Base-by-base conservation (phyloP, 2,113 vertebrate genomes). In the Accipiter cooperii region DNA sequence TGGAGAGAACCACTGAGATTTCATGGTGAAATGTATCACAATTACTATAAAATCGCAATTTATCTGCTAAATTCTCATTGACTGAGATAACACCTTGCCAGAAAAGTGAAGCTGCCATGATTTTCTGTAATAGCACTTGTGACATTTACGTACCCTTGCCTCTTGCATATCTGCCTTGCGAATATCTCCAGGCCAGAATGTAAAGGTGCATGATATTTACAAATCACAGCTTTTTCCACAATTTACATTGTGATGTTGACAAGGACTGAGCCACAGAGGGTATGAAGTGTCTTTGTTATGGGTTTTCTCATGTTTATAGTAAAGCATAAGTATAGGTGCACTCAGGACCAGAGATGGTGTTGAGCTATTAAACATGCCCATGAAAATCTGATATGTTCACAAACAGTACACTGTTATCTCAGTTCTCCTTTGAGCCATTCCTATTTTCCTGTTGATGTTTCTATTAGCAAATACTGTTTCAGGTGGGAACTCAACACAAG, bases 31-130 rank as follows among this genome's bases (percentile, higher is more conserved):
- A 93, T 80, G 70, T 87, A 91, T 89, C 63, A 93, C 83, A 93
- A 58, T 93, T 93, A 87, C 84, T 96, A 89, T 87, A 93, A 95
- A 95, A 96, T 94, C 2, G 1, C 71, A 92, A 55, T 93, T 96
- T 96, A 77, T 96, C 85, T 96, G 71, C 58, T 89, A 42, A 93
- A 89, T 87, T 96, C 65, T 64, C 58, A 47, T 94, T 86, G 73
- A 96, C 65, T 85, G 83, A 87, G 80, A 61, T 91, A 97, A 52
- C 68, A 63, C 71, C 60, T 83, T 80, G 44, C 82, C 66, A 92
- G 69, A 49, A 73, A 91, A 89, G 69, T 40, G 49, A 85, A 94
- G 74, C 63, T 94, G 34, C 84, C 85, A 38, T 36, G 38, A 80
- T 82, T 94, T 92, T 96, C 65, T 87, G 0, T 84, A 89, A 69